phyloP scores from a whole-genome alignment of 1,140 invertebrate genomes.

The Pectinophora gossypiella region DNA sequence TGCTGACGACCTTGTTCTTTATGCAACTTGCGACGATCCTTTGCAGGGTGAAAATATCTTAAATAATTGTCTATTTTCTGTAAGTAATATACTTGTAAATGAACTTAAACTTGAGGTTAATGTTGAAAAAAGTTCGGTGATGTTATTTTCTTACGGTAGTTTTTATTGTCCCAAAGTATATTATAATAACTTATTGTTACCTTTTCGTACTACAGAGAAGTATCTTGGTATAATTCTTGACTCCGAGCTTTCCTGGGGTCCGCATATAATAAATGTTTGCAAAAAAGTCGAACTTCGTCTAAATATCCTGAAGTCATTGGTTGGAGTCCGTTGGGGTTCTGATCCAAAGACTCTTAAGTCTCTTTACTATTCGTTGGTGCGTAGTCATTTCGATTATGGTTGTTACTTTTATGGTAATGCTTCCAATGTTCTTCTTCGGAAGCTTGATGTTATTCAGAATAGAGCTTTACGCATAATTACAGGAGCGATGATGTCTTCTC shows the following conservation, averaged over 20 bases:
- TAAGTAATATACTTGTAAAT: background rate
- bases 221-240: background rate
- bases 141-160: constrained; percentile 1
- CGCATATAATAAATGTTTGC: background rate
- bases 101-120: constrained; percentile 8
- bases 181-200: background rate
- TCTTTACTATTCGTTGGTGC: background rate
- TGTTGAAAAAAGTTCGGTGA: constrained; percentile 5
- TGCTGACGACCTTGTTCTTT: constrained; percentile 5
- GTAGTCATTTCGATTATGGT: constrained; percentile 6
- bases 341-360: constrained; percentile 2
- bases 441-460: background rate
- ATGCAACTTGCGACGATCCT: constrained; percentile 4
- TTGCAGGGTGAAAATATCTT: background rate
- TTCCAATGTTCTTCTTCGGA: background rate
- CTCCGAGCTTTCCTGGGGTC: background rate
- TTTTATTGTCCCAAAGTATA: background rate
- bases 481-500: constrained; percentile 7
- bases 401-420: background rate
- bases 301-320: background rate
- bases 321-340: background rate
- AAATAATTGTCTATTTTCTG: constrained; percentile 1
- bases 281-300: background rate
- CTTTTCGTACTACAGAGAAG: background rate
- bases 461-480: constrained; percentile 6